Percentiles rank a stretch among this genome's conserved stretches.
phyloP scores from a whole-genome alignment of 2,113 vertebrate genomes.

The Myotis brandtii region DNA sequence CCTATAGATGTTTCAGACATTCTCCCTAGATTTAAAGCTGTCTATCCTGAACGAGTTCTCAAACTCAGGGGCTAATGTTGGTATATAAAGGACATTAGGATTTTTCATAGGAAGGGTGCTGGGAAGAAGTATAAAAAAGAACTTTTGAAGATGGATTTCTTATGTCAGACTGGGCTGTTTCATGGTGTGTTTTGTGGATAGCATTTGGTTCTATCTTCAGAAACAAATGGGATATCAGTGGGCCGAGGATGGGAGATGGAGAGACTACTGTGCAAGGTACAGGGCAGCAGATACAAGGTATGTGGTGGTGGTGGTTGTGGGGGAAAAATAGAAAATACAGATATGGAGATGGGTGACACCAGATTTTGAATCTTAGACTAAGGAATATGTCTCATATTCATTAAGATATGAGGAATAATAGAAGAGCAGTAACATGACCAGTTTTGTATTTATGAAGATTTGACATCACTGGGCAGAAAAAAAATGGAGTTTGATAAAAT shows the following conservation, averaged over 20 bases:
- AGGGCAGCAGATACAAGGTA: not conserved
- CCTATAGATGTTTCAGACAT: not conserved
- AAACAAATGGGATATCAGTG: not conserved
- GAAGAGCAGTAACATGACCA: not conserved
- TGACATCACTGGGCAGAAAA: not conserved
- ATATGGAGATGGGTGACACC: not conserved
- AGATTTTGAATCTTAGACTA: not conserved
- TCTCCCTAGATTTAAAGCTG: slow-evolving; percentile 22
- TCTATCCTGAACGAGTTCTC: not conserved
- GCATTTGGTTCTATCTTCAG: not conserved
- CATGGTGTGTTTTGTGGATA: not conserved
- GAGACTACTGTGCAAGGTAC: not conserved
- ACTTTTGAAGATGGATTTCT: not conserved
- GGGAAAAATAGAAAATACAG: not conserved
- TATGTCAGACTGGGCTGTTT: not conserved
- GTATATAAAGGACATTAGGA: not conserved
- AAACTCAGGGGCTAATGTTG: not conserved
- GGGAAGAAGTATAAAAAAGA: not conserved
- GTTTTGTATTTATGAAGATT: not conserved
- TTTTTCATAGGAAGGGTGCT: not conserved
- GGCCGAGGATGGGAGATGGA: not conserved
- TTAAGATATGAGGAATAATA: not conserved
- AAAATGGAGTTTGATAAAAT: not conserved
- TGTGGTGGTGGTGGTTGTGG: not conserved
- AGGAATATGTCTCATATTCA: not conserved